Base-by-base conservation (phyloP, 2,797 vertebrate genomes). In the Erethizon dorsatum region DNA sequence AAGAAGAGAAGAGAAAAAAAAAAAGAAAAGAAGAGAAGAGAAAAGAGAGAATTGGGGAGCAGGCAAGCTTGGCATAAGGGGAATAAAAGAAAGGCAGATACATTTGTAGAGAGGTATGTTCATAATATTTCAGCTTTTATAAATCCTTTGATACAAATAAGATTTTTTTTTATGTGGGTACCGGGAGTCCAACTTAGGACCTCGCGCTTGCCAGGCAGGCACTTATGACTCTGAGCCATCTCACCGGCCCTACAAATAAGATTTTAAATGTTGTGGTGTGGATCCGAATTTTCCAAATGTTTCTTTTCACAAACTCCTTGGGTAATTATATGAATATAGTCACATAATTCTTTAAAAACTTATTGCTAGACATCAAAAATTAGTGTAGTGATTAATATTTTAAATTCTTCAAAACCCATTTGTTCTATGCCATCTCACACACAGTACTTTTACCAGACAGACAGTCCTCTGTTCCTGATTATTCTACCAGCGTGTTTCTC, bases 321-420 rank as follows among this genome's bases (percentile, higher is more conserved):
- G 73, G 31, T 56, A 45, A 71, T 69, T 90, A 41, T 41, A 82
- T 47, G 82, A 90, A 47, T 54, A 67, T 79, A 77, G 28, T 56
- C 79, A 73, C 10, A 73, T 67, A 50, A 61, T 4, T 93, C 45
- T 91, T 94, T 22, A 95, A 83, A 91, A 77, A 79, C 14, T 89
- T 88, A 83, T 78, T 24, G 75, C 9, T 2, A 18, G n/a, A 20
- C 2, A 75, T 86, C 5, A 92, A 96, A 92, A 83, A 50, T 65
- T 63, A 94, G 17, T 33, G 41, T 54, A 88, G 24, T 88, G 45
- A 54, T 0, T 85, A 33, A 73, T 67, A 80, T 47, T 41, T 89
- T 83, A 88, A 90, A 56, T 92, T 14, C 24, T 80, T 92, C 92
- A 96, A 88, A 45, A 90, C 79, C 88, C 92, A 77, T 50, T 82